phyloP scores from a whole-genome alignment of 1,140 invertebrate species.

The Drosophila carrolli region DNA sequence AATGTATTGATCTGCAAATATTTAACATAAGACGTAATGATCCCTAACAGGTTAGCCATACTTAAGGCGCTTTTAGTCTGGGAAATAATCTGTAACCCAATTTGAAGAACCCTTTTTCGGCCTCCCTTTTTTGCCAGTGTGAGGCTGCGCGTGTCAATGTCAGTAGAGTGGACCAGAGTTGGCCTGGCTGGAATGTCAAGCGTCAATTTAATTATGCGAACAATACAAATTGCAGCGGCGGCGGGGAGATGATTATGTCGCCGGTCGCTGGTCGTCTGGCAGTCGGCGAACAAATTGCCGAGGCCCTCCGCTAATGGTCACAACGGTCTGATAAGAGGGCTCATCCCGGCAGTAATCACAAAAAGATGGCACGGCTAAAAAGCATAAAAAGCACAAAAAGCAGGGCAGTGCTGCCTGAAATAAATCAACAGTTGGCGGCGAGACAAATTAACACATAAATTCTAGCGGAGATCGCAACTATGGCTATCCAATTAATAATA shows the following conservation, averaged over 20 bases:
- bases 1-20: too few species aligned
- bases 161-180: slow-evolving; percentile 35
- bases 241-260: slow-evolving; percentile 74
- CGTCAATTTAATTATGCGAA: slow-evolving; percentile 83
- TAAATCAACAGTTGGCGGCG: slow-evolving; percentile 74
- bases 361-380: not conserved
- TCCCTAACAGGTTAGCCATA: too few species aligned
- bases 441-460: slow-evolving; percentile 82
- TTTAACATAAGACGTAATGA: too few species aligned
- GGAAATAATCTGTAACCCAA: too few species aligned
- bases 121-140: not conserved
- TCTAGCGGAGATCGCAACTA: slow-evolving; percentile 58
- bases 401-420: slow-evolving; percentile 19
- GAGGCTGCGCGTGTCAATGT: slow-evolving; percentile 77
- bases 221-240: slow-evolving; percentile 76
- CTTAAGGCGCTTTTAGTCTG: too few species aligned
- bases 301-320: slow-evolving; percentile 28
- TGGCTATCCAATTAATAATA: slow-evolving; percentile 79
- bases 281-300: slow-evolving; percentile 67
- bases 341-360: slow-evolving; percentile 31
- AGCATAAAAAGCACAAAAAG: slow-evolving; percentile 16
- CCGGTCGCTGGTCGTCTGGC: slow-evolving; percentile 42
- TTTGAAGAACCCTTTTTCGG: not conserved
- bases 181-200: slow-evolving; percentile 64
- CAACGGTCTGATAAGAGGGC: slow-evolving; percentile 30